A percentile compares a stretch with the other conserved stretches of the same genome.
phyloP scores from a whole-genome alignment of 1,140 invertebrate genomes.

The Arctopsyche grandis region DNA sequence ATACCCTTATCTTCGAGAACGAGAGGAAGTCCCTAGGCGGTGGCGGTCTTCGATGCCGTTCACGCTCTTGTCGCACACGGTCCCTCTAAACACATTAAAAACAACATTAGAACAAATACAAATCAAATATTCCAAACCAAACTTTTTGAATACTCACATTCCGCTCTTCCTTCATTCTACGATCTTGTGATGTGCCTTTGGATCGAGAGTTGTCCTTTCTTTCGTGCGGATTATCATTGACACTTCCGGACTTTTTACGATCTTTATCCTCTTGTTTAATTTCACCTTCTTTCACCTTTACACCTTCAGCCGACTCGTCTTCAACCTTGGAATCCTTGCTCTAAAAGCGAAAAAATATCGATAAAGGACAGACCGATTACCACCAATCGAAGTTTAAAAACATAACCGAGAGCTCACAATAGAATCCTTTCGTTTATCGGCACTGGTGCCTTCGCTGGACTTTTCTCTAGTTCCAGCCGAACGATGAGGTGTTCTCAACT shows the following conservation, averaged over 20 bases:
- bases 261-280: constrained; percentile 3
- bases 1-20: constrained; percentile 74
- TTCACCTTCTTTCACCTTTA: constrained; percentile 10
- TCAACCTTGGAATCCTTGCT: not conserved
- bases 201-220: constrained; percentile 24
- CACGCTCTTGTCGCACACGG: constrained; percentile 28
- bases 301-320: not conserved
- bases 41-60: constrained; percentile 60
- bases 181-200: constrained; percentile 27
- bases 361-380: not conserved
- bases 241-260: constrained; percentile 24
- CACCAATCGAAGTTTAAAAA: not conserved
- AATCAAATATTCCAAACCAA: not conserved
- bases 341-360: not conserved
- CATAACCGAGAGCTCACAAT: not conserved
- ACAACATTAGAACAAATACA: constrained; percentile 4
- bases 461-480: constrained; percentile 21
- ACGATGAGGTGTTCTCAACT: constrained; percentile 13
- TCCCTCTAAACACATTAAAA: constrained; percentile 35
- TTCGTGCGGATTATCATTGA: not conserved
- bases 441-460: not conserved
- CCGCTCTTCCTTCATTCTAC: constrained; percentile 12
- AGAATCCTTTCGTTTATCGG: constrained; percentile 29
- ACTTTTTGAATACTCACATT: not conserved
- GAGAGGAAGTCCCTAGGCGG: constrained; percentile 68